phyloP scores from a whole-genome alignment of 2,113 vertebrate genomes.

The Poicephalus meyeri region DNA sequence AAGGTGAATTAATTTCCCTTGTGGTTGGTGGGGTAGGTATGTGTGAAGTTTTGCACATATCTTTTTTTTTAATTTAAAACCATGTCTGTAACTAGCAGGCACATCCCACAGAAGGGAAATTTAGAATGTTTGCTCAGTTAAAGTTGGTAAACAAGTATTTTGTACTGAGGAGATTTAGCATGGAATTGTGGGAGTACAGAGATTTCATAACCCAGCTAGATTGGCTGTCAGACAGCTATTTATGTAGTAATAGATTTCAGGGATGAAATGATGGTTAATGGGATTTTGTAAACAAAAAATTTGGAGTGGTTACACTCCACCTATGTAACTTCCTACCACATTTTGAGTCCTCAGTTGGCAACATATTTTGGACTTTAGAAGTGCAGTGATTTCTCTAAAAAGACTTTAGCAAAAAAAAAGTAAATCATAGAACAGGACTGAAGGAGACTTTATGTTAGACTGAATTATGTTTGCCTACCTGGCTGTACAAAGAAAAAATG shows the following conservation, averaged over 20 bases:
- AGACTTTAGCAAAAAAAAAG: not conserved
- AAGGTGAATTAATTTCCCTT: not conserved
- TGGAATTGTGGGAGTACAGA: not conserved
- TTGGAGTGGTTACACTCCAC: not conserved
- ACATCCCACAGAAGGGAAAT: not conserved
- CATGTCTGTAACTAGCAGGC: not conserved
- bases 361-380: not conserved
- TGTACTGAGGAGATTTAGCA: not conserved
- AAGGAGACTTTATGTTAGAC: not conserved
- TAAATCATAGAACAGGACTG: not conserved
- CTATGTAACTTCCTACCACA: not conserved
- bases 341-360: not conserved
- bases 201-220: not conserved
- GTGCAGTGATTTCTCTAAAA: not conserved
- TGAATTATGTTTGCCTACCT: not conserved
- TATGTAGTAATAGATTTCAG: not conserved
- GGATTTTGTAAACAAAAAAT: not conserved
- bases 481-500: not conserved
- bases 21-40: not conserved
- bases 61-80: not conserved
- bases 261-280: not conserved
- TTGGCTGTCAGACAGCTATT: not conserved
- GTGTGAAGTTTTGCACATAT: not conserved
- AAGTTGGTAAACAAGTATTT: not conserved
- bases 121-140: not conserved